Conservation (phyloP, 2,888 invertebrate genomes). For the Xylota segnis region DNA sequence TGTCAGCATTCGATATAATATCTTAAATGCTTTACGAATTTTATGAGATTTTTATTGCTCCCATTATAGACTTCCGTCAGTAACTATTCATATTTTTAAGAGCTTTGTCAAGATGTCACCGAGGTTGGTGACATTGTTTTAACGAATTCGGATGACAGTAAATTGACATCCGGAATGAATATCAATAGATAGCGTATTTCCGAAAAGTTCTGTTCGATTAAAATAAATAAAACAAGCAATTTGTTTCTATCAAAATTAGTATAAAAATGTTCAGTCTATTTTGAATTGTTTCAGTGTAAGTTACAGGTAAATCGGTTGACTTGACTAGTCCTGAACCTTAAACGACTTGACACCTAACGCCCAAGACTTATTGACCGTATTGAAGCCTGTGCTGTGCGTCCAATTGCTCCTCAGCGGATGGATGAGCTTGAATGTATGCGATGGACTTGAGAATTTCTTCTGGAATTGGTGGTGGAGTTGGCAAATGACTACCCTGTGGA, state of each 20-base stretch:
- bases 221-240: neutral
- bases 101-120: too few relatives aligned
- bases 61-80: too few relatives aligned
- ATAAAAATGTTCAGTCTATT: slow-evolving; percentile 57
- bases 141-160: too few relatives aligned
- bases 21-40: neutral
- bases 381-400: slow-evolving; percentile 75
- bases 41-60: too few relatives aligned
- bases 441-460: slow-evolving; percentile 79
- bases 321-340: neutral
- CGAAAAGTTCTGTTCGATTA: neutral
- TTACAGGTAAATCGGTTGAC: slow-evolving; percentile 2
- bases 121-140: too few relatives aligned
- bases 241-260: neutral
- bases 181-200: too few relatives aligned
- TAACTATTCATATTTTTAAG: too few relatives aligned
- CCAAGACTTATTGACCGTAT: slow-evolving; percentile 38
- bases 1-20: neutral
- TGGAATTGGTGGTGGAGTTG: slow-evolving; percentile 82
- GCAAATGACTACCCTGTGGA: slow-evolving; percentile 80
- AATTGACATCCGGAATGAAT: too few relatives aligned
- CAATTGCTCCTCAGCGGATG: slow-evolving; percentile 80
- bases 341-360: neutral
- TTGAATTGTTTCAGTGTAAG: slow-evolving; percentile 10
- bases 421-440: slow-evolving; percentile 82